Conservation (phyloP, 2,888 invertebrate genomes). For the Drosophila anceps region DNA sequence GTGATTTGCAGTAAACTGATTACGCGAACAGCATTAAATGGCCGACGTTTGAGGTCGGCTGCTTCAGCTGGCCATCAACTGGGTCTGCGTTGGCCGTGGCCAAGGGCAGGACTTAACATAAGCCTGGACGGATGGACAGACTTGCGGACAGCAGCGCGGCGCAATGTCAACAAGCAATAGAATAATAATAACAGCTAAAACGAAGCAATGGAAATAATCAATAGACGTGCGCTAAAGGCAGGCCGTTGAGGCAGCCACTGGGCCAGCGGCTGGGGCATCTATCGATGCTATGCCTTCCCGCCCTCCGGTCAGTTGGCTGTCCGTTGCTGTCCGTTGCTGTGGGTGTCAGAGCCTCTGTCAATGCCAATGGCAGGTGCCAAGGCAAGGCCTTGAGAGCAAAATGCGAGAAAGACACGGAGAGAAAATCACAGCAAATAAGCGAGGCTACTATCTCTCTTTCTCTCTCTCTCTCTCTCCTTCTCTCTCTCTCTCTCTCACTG, state of each 20-base stretch:
- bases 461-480: neutral
- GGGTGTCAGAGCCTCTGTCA: constrained; percentile 45
- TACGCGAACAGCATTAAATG: neutral
- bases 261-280: neutral
- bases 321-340: constrained; percentile 10
- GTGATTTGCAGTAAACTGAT: neutral
- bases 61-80: constrained; percentile 24
- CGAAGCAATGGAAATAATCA: constrained; percentile 73
- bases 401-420: constrained; percentile 27
- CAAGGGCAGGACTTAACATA: constrained; percentile 56
- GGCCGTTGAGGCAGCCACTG: neutral
- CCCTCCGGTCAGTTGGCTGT: constrained; percentile 30
- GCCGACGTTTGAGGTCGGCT: neutral
- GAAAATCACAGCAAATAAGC: constrained; percentile 52
- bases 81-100: constrained; percentile 34
- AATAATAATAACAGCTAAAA: constrained; percentile 36
- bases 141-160: constrained; percentile 13
- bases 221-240: constrained; percentile 40
- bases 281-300: neutral
- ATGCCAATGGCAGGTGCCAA: constrained; percentile 73
- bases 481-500: neutral
- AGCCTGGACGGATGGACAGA: constrained; percentile 16
- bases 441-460: no score
- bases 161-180: constrained; percentile 59
- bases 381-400: constrained; percentile 34